A percentile compares a stretch with the other conserved stretches of the same genome.
Evolutionary conservation across 1,140 invertebrate species (phyloP).

Genomic region (Trichogramma pretiosum): DNA sequence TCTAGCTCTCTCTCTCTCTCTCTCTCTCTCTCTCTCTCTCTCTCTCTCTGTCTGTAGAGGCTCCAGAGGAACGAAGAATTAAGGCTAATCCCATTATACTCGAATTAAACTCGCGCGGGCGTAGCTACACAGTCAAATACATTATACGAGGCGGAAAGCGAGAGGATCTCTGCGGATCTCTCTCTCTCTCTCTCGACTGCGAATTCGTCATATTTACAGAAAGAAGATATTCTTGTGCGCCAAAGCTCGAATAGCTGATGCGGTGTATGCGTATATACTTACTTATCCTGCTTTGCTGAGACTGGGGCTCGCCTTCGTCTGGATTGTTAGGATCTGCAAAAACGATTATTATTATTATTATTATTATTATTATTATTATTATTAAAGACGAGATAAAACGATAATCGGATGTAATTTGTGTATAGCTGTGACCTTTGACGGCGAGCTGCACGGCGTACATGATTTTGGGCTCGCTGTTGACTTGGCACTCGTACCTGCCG

Average conservation of each 20-base stretch:
- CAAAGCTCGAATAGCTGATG: too few species aligned
- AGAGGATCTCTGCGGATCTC: too few species aligned
- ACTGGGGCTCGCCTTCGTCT: slow-evolving; percentile 38
- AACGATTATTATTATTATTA: slow-evolving; percentile 2
- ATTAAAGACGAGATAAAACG: too few species aligned
- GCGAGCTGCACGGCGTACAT: slow-evolving; percentile 58
- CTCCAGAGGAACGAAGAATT: too few species aligned
- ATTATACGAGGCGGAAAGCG: too few species aligned
- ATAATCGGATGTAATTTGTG: too few species aligned
- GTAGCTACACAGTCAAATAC: too few species aligned
- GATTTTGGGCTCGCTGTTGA: slow-evolving; percentile 73
- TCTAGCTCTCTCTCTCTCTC: too few species aligned
- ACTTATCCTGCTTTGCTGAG: slow-evolving; percentile 42
- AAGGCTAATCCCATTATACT: slow-evolving; percentile 41
- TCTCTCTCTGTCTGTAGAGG: too few species aligned
- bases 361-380: too few species aligned
- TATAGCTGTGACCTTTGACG: slow-evolving; percentile 60
- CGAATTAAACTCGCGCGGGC: slow-evolving; percentile 35
- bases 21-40: too few species aligned
- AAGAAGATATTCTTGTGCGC: too few species aligned
- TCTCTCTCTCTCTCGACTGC: slow-evolving; percentile 4
- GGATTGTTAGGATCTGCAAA: slow-evolving; percentile 40
- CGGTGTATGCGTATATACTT: slow-evolving; percentile 19
- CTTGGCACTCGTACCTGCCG: slow-evolving; percentile 70
- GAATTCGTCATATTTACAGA: background rate